A percentile compares a stretch with the other conserved stretches of the same genome.
phyloP scores from a whole-genome alignment of 2,797 vertebrate genomes.

The Austrolebias charrua region DNA sequence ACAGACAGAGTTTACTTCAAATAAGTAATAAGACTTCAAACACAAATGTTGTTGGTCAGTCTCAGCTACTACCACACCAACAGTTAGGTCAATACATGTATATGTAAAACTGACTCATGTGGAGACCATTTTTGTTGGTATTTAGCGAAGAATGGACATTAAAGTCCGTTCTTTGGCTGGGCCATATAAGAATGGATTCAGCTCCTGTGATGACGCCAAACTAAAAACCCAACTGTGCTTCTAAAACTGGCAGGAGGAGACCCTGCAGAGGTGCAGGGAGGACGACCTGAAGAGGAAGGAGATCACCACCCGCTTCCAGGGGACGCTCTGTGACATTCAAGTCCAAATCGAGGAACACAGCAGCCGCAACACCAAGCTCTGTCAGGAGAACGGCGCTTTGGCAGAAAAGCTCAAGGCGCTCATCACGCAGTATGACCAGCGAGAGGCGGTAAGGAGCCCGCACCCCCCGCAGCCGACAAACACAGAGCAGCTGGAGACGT shows the following conservation, averaged over 20 bases:
- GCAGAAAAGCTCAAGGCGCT: constrained; percentile 96
- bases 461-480: constrained; percentile 8
- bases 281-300: constrained; percentile 98
- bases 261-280: constrained; percentile 91
- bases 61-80: too few species aligned
- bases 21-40: too few species aligned
- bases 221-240: background rate
- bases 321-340: constrained; percentile 94
- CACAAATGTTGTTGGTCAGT: too few species aligned
- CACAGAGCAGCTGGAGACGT: background rate
- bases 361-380: constrained; percentile 92
- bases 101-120: too few species aligned
- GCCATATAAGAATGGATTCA: too few species aligned
- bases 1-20: too few species aligned
- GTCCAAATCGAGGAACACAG: constrained; percentile 98
- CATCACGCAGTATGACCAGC: constrained; percentile 94
- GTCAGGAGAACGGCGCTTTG: constrained; percentile 93
- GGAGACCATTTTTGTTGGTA: too few species aligned
- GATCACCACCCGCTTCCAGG: constrained; percentile 98
- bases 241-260: constrained; percentile 86
- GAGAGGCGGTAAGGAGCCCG: constrained; percentile 86
- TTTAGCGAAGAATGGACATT: too few species aligned
- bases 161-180: too few species aligned
- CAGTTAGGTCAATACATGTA: too few species aligned
- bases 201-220: too few species aligned